Conservation (phyloP, 2,797 vertebrate genomes). For the Acanthurus lineatus region DNA sequence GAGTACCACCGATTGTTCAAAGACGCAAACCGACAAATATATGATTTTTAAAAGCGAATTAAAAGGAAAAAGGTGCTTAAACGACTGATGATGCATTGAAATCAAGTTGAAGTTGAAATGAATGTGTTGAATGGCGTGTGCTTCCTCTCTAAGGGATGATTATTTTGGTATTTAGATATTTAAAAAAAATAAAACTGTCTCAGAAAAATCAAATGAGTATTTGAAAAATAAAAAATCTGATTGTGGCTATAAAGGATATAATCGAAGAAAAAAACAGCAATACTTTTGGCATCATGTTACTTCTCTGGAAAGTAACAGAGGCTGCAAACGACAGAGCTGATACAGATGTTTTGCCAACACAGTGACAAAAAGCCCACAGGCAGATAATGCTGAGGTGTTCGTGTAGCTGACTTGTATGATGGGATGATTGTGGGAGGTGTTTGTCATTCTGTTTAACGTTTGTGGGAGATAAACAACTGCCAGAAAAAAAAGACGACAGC, state of each 20-base stretch:
- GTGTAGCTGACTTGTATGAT: constrained; percentile 24
- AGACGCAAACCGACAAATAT: constrained; percentile 53
- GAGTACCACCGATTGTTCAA: constrained; percentile 60
- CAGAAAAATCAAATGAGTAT: constrained; percentile 37
- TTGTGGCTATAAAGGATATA: constrained; percentile 23
- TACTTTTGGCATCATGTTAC: constrained; percentile 9
- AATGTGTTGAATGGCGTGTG: constrained; percentile 56
- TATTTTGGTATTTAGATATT: constrained; percentile 60
- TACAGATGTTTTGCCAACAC: constrained; percentile 38
- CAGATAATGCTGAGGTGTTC: constrained; percentile 42
- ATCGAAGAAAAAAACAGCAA: not conserved
- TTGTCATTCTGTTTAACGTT: constrained; percentile 23
- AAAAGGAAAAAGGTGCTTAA: constrained; percentile 67
- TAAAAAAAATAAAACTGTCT: constrained; percentile 48
- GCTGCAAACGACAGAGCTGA: constrained; percentile 8
- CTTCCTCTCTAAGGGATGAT: constrained; percentile 44
- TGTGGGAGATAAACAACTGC: constrained; percentile 9
- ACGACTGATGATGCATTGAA: constrained; percentile 62
- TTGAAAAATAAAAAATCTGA: constrained; percentile 6
- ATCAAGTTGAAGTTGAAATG: constrained; percentile 45
- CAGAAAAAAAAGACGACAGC: not conserved
- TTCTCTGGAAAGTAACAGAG: constrained; percentile 21
- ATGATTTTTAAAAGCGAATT: constrained; percentile 69
- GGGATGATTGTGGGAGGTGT: constrained; percentile 16
- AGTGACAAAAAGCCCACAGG: constrained; percentile 15